Conservation (phyloP, 2,797 vertebrate genomes). For the Poecilia picta region DNA sequence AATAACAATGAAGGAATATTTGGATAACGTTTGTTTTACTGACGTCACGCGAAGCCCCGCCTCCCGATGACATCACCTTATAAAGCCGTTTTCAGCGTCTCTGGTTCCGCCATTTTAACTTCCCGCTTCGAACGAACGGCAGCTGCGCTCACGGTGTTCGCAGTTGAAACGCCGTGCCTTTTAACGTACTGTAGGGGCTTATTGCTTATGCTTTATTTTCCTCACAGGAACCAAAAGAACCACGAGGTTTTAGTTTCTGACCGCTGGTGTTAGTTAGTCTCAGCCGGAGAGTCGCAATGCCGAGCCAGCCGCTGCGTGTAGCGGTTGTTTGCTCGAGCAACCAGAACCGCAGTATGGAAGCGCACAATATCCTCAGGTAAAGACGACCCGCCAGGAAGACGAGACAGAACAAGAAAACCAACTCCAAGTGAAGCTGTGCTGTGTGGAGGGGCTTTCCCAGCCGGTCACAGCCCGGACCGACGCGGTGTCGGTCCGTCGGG, state of each 20-base stretch:
- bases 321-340: slow-evolving; percentile 99
- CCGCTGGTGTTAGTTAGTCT: slow-evolving; percentile 42
- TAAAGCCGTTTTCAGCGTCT: slow-evolving; percentile 43
- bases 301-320: slow-evolving; percentile 95
- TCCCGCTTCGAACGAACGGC: slow-evolving; percentile 48
- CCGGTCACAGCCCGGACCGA: slow-evolving; percentile 14
- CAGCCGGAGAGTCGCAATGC: slow-evolving; percentile 83
- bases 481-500: slow-evolving; percentile 40
- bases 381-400: slow-evolving; percentile 54
- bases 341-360: slow-evolving; percentile 99
- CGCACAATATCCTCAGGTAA: slow-evolving; percentile 99
- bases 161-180: slow-evolving; percentile 5
- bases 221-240: slow-evolving; percentile 19
- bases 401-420: slow-evolving; percentile 2
- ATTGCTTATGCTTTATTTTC: slow-evolving; percentile 13
- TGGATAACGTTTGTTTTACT: background rate
- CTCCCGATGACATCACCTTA: slow-evolving; percentile 54
- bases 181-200: slow-evolving; percentile 1
- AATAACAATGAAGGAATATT: background rate
- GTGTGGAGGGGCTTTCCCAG: slow-evolving; percentile 20
- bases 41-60: slow-evolving; percentile 36
- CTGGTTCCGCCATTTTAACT: slow-evolving; percentile 80
- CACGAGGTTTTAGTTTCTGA: background rate
- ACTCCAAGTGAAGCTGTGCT: slow-evolving; percentile 25
- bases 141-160: background rate